These are phyloP conservation scores for Diabrotica balteata DNA, from an alignment of 2,888 invertebrate species.

Conservation along the genomic window DNA sequence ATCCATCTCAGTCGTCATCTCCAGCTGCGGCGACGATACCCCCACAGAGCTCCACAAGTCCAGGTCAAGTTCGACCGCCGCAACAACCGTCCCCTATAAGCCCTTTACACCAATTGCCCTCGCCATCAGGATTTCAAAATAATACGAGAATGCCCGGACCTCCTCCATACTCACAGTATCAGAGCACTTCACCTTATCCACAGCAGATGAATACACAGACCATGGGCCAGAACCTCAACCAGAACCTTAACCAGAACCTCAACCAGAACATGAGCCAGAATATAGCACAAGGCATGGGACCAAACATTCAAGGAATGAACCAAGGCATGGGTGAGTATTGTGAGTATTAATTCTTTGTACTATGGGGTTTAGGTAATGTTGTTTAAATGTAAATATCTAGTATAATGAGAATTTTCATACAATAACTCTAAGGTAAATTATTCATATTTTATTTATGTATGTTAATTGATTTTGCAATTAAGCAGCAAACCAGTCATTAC, in stretches of 20 bases:
- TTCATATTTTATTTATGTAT: no score
- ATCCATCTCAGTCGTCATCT: slow-evolving; percentile 65
- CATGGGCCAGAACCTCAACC: slow-evolving; percentile 39
- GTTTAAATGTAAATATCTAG: no score
- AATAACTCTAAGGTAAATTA: no score
- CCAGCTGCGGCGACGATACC: slow-evolving; percentile 49
- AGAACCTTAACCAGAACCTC: slow-evolving; percentile 27
- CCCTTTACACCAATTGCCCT: slow-evolving; percentile 46
- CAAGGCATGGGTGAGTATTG: slow-evolving; percentile 24
- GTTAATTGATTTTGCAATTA: no score
- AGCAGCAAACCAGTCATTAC: no score
- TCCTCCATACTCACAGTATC: slow-evolving; percentile 40
- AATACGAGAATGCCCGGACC: slow-evolving; percentile 37
- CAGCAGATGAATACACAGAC: slow-evolving; percentile 48
- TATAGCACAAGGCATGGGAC: slow-evolving; percentile 23
- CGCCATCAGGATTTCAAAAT: slow-evolving; percentile 40
- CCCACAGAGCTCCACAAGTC: slow-evolving; percentile 48
- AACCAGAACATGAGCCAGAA: slow-evolving; percentile 23
- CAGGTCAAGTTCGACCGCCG: slow-evolving; percentile 57
- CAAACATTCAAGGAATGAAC: slow-evolving; percentile 18
- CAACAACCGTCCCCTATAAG: slow-evolving; percentile 55
- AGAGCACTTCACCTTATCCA: slow-evolving; percentile 40
- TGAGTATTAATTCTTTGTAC: slow-evolving; percentile 1
- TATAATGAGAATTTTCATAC: no score
- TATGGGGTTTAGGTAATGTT: not conserved